These are phyloP conservation scores for Xiphydria camelus DNA, from an alignment of 2,888 invertebrate genomes.

Conservation along the genomic window DNA sequence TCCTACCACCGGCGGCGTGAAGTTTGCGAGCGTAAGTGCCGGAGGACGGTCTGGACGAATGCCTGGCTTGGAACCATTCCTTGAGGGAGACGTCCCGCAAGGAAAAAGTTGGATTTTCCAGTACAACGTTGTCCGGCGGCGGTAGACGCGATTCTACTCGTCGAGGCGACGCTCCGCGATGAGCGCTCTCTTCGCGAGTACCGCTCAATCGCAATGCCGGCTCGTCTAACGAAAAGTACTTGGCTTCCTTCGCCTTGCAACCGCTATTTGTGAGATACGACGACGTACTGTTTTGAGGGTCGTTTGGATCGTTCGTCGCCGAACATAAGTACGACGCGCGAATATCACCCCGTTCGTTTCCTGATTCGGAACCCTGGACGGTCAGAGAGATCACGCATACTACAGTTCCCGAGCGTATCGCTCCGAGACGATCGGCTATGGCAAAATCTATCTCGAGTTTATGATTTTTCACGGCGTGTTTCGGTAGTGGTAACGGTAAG, in stretches of 20 bases:
- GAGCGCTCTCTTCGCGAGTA: no score
- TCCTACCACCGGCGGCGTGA: constrained; percentile 35
- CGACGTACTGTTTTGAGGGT: constrained; percentile 39
- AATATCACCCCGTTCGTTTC: background rate
- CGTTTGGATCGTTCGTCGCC: constrained; percentile 45
- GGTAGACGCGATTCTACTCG: background rate
- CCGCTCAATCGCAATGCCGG: constrained; percentile 27
- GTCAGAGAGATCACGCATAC: constrained; percentile 41
- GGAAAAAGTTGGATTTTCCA: constrained; percentile 44
- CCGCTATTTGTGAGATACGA: constrained; percentile 24
- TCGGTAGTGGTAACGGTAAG: constrained; percentile 49
- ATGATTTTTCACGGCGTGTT: constrained; percentile 33
- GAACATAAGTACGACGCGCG: constrained; percentile 23
- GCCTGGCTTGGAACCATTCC: constrained; percentile 39
- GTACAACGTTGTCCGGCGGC: constrained; percentile 40
- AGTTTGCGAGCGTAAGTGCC: constrained; percentile 20
- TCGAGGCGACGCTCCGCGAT: background rate
- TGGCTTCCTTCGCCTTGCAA: constrained; percentile 19
- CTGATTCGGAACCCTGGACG: constrained; percentile 13
- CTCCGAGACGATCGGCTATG: constrained; percentile 32
- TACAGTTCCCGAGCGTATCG: constrained; percentile 41
- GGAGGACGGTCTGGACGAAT: constrained; percentile 37
- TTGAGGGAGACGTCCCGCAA: constrained; percentile 40
- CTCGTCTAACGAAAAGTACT: constrained; percentile 42
- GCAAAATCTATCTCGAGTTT: constrained; percentile 48